Base-by-base conservation (phyloP, 2,888 invertebrate species). In the Palloptera scutellata region DNA sequence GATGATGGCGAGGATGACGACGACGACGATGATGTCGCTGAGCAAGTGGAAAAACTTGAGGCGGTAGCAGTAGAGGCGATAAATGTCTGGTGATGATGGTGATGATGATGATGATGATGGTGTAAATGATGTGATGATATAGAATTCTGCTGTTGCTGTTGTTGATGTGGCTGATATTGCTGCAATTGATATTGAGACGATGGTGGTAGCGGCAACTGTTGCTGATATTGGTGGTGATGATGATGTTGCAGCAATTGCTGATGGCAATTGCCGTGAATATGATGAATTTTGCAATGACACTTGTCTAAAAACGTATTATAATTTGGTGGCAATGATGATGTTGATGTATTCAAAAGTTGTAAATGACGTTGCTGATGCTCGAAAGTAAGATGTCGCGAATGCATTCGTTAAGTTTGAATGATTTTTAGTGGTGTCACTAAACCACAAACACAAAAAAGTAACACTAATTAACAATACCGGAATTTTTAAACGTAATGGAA, bases 301-400 rank as follows among this genome's bases (percentile, higher is more conserved):
- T 81, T 81, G 67, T 82, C 82, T 68, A 81, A 75, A 70, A 77
- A 76, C 58, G 72, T 69, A 64, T 78, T 79, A 65, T 69, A 69
- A 30, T 30, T 30, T 30, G 30, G 30, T 30, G 30, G 30, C 30
- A 30, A 30, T 30, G 30, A 30, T 30, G 30, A 30, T 54, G 75
- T 70, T 48, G 75, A 53, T 30, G 77, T 59, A 64, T 75, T 75
- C 65, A 75, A 74, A 30, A 80, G 73, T 41, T 76, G 78, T 15
- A 73, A 71, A 52, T 78, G 79, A 20, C 73, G 77, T n/a, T 76
- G 78, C 70, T 80, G 79, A 72, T 78, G 77, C 66, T 82, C 79
- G 69, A 79, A 81, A 71, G 74, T 72, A 71, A 79, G 75, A 30
- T 30, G 30, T 74, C 79, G 79, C 70, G 81, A 81, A 81, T 81